Evolutionary conservation across 2,797 vertebrate genomes (phyloP), one percentile per base, ranked within the genome.

Genomic region (Cephalopachus bancanus): DNA sequence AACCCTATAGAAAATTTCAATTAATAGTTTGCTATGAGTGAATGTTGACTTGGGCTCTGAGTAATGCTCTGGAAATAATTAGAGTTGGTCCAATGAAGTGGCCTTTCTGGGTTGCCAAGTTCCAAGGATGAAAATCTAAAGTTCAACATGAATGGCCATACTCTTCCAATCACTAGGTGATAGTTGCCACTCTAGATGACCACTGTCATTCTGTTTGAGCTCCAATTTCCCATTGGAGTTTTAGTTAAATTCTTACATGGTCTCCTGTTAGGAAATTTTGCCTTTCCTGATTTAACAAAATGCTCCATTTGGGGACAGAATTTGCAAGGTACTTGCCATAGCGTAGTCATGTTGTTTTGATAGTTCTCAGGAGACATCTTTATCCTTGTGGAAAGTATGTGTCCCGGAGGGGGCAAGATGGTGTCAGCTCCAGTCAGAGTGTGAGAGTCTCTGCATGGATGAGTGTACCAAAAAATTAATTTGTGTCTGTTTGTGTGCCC

Each of bases 61-160:
- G 89, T 89, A 75, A 75, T 89, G 16, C 93, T 92, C 72, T 94
- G 15, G 78, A 92, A 94, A 94, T 89, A 44, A 86, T 79, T 60
- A 85, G 78, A 86, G 49, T 44, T 92, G 76, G 30, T 92, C 49
- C 57, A 76, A 24, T 20, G 20, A 8, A 79, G 33, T 44, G 24
- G 57, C 90, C 81, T 83, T 92, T 78, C 59, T 65, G 62, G 30
- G 44, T 37, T 80, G 65, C 55, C 90, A 64, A 80, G 33, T 90
- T 94, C 84, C 49, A 26, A 93, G 28, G 30, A 71, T n/a, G 1
- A 12, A 97, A 64, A 76, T 93, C 15, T 93, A 60, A 95, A 95
- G 28, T 89, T 95, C 44, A 67, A 37, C 4, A 60, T 17, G 76
- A 94, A 83, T 24, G 88, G 75, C 65, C 24, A 28, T 2, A 87